phyloP scores from a whole-genome alignment of 2,797 vertebrate species.

The Pitangus sulphuratus region DNA sequence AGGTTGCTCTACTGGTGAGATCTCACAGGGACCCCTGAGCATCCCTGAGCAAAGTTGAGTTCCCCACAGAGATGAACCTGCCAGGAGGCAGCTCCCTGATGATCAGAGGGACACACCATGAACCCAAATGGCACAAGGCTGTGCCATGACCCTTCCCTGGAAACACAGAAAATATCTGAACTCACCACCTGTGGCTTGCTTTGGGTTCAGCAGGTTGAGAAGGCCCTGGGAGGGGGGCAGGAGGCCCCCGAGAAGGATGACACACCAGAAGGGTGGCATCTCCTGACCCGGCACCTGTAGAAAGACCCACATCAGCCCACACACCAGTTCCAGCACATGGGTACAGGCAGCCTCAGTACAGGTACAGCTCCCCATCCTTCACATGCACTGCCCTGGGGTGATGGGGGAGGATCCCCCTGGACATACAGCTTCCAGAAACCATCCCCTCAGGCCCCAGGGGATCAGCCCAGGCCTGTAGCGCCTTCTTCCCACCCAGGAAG shows the following conservation, averaged over 20 bases:
- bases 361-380: not conserved
- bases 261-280: not conserved
- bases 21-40: not conserved
- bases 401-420: not conserved
- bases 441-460: too few relatives aligned
- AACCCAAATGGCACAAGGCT: not conserved
- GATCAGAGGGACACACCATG: too few relatives aligned
- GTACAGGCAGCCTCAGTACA: rapidly evolving
- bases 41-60: not conserved
- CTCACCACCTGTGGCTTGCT: not conserved
- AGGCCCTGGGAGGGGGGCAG: not conserved
- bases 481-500: not conserved
- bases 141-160: rapidly evolving
- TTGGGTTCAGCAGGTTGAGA: not conserved
- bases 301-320: not conserved
- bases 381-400: rapidly evolving
- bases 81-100: not conserved
- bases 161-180: not conserved
- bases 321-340: not conserved
- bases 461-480: not conserved
- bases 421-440: not conserved
- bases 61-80: not conserved
- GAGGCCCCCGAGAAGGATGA: not conserved
- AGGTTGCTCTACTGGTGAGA: not conserved
- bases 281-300: not conserved